Evolutionary conservation across 2,797 vertebrate genomes (phyloP), one percentile per base, ranked within the genome.

Genomic region (Gambusia yucatana): DNA sequence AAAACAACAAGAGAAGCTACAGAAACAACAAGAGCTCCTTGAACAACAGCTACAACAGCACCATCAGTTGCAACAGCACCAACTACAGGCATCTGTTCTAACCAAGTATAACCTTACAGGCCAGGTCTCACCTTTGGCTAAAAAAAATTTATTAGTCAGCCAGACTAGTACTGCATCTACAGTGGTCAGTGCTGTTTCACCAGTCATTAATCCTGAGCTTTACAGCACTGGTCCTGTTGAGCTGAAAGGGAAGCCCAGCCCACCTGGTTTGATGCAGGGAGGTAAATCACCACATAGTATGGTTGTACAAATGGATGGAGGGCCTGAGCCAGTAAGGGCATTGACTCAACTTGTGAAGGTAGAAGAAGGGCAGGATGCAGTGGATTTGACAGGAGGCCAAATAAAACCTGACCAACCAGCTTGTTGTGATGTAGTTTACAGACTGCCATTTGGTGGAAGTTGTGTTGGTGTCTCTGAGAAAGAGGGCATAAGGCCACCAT

Each of bases 361-460:
- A 77, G 97, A 99, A 78, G 94, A 96, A 0, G 94, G 95, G 59
- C 94, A 96, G 72, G 97, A 96, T 4, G 96, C 96, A 59, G 86
- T 98, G 89, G 97, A 98, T 91, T 96, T 99, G 71, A 97, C 96
- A 0, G 97, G 96, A 0, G 97, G 97, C 16, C 96, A 96, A 89
- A 94, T 99, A 83, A 97, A 98, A 91, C 89, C 98, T 0, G 99
- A 99, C 92, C 98, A 98, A 83, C 93, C 97, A 75, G 97, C 96
- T 1, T 99, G 99, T 88, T 99, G 99, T 52, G 98, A 99, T 69
- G 94, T 99, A 88, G 98, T 99, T 91, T 99, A 99, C 90, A 97
- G 97, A 86, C 96, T 99, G 80, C 98, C 98, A 63, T 99, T 99
- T 9, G 96, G 97, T 8, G 92, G 97, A 76, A 99, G 95, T 88